Evolutionary conservation across 2,797 vertebrate genomes (phyloP).

Genomic region (Gallinago stenura): DNA sequence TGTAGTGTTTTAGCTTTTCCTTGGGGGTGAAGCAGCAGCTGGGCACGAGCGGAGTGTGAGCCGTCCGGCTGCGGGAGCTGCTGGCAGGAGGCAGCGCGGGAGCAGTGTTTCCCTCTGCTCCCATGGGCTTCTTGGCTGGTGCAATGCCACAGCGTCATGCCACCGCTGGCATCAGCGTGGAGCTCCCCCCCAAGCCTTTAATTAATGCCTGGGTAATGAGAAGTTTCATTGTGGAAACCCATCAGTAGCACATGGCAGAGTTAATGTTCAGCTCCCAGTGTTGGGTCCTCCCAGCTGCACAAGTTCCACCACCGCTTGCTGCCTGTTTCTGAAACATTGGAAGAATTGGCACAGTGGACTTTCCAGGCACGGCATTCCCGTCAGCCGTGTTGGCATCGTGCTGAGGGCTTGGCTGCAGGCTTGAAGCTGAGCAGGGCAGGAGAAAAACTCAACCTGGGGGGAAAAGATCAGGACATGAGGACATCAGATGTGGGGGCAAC

Average conservation of each 20-base stretch:
- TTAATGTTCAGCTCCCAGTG: fast-evolving
- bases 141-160: neutral
- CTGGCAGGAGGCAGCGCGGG: neutral
- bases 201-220: neutral
- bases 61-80: fast-evolving
- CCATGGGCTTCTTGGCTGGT: neutral
- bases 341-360: fast-evolving
- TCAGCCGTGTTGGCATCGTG: fast-evolving
- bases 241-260: neutral
- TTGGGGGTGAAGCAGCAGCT: fast-evolving
- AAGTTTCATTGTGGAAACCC: neutral
- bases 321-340: fast-evolving
- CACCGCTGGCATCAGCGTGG: neutral
- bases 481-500: neutral
- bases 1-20: fast-evolving
- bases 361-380: neutral
- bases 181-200: neutral
- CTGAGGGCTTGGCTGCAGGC: neutral
- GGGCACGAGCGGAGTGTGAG: fast-evolving
- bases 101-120: neutral
- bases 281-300: neutral
- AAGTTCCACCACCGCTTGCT: neutral
- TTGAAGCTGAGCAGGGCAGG: neutral
- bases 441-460: neutral
- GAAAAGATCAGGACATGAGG: neutral